These are phyloP conservation scores for Drosophila micromelanica DNA, from an alignment of 1,140 invertebrate species.

Conservation along the genomic window DNA sequence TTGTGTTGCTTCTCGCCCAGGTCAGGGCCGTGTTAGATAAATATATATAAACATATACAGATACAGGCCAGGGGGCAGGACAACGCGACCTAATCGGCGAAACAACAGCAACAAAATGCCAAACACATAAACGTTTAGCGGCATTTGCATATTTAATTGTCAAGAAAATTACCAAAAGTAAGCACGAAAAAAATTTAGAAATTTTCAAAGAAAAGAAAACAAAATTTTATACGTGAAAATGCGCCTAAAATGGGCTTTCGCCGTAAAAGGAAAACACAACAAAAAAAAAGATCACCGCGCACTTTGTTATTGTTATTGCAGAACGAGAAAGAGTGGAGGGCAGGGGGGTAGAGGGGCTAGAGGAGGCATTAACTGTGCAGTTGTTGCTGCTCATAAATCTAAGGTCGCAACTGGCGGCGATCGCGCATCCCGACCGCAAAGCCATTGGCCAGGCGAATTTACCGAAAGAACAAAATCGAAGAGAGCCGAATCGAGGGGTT, in stretches of 20 bases:
- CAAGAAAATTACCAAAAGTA: conserved; percentile 64
- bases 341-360: no score
- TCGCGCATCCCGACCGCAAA: conserved; percentile 11
- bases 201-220: conserved; percentile 32
- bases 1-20: no score
- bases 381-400: conserved; percentile 9
- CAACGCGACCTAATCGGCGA: no score
- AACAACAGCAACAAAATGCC: conserved; percentile 27
- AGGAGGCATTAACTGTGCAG: background rate
- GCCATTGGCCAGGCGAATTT: conserved; percentile 14
- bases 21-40: background rate
- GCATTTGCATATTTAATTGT: conserved; percentile 76
- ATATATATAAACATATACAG: background rate
- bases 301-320: conserved; percentile 1
- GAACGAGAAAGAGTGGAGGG: background rate
- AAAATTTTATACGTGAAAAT: conserved; percentile 31
- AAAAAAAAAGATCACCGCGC: background rate
- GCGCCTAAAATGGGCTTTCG: conserved; percentile 29
- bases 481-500: conserved; percentile 10
- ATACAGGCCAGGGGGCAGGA: background rate
- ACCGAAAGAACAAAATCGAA: background rate
- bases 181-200: conserved; percentile 21
- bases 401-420: background rate
- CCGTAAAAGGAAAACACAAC: background rate
- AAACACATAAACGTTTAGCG: conserved; percentile 45